These are phyloP conservation scores for Agrotis clavis DNA, from an alignment of 2,888 invertebrate genomes.

Conservation along the genomic window DNA sequence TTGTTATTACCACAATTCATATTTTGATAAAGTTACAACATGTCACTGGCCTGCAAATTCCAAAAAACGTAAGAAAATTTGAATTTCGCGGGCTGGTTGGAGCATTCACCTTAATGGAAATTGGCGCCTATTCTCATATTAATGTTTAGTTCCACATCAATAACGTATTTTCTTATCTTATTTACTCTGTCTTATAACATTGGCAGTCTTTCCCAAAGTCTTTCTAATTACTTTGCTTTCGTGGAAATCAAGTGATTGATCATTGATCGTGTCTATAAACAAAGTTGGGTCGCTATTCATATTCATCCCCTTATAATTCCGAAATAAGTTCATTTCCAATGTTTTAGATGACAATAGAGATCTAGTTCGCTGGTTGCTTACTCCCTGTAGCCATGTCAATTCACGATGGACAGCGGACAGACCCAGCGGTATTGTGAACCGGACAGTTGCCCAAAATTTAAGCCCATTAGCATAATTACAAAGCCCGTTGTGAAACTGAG, in stretches of 20 bases:
- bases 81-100: too few species aligned
- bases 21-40: too few species aligned
- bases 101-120: neutral
- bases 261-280: neutral
- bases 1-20: too few species aligned
- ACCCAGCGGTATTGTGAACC: neutral
- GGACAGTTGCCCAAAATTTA: conserved; percentile 6
- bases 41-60: too few species aligned
- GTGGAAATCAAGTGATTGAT: neutral
- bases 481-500: conserved; percentile 13
- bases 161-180: too few species aligned
- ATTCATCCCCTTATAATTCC: neutral
- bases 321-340: neutral
- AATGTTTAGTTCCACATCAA: too few species aligned
- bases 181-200: too few species aligned
- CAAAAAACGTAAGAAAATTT: too few species aligned
- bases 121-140: too few species aligned
- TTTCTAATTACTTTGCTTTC: neutral
- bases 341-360: neutral
- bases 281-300: neutral
- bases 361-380: neutral
- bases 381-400: conserved; percentile 3
- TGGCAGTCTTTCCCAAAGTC: too few species aligned
- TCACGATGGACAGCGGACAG: neutral
- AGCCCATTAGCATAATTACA: conserved; percentile 26